Base-by-base conservation (phyloP, 2,797 vertebrate genomes). In the Brachyrhaphis roseni region DNA sequence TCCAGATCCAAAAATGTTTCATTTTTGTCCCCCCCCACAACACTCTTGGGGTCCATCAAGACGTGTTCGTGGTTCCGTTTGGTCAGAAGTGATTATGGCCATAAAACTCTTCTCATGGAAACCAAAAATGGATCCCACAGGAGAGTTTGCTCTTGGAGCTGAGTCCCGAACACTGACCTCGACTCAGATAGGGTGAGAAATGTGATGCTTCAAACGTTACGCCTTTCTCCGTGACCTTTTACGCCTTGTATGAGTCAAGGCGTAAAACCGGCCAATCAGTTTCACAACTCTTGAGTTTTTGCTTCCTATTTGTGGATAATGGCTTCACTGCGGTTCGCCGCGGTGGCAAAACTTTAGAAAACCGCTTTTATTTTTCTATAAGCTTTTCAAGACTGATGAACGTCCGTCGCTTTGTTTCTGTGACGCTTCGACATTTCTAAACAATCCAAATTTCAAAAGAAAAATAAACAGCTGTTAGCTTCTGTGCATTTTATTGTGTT, bases 401-500 rank as follows among this genome's bases (percentile, higher is more conserved):
- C 12, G 15, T 7, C 12, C 5, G 5, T 28, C n/a, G 0, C 57
- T 64, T 36, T 36, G 5, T 64, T 64, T 36, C 59, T 59, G 57
- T 5, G n/a, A 5, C n/a, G 1, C 2, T 53, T 53, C 12, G 12
- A 12, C 28, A 31, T 59, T 12, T 70, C 41, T 16, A 7, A 70
- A 70, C 36, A 13, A 4, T 39, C 1, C 20, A 71, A n/a, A 45
- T 71, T 28, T 45, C n/a, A 28, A 71, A 45, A 1, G 1, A 75
- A 43, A 62, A n/a, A 8, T 18, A 20, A 36, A 15, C 74, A 11
- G 12, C 0, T 49, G 15, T 8, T 34, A 36, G 47, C 7, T 70
- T 45, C 53, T 73, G 45, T 64, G 4, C 10, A 41, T 47, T 80
- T 59, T 80, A 80, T 75, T 80, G n/a, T 66, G 57, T 66, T 75